These are phyloP conservation scores for Alentia gelatinosa DNA, from an alignment of 2,888 invertebrate species.

Conservation along the genomic window DNA sequence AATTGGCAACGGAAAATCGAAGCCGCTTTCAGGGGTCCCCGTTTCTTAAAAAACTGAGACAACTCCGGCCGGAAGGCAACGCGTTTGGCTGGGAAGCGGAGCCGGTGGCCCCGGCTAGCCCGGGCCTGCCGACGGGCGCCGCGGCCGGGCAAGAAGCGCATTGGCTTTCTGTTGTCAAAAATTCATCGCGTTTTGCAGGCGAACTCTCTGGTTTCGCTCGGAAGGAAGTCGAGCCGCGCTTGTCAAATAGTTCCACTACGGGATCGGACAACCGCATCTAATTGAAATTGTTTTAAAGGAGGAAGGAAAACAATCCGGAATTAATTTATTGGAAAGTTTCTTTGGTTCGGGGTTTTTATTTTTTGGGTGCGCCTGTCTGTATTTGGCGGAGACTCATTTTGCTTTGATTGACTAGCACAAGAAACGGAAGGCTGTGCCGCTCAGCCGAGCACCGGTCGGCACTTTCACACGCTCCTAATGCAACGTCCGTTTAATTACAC, in stretches of 20 bases:
- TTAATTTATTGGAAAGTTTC: constrained; percentile 42
- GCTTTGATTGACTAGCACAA: constrained; percentile 14
- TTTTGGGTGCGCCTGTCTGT: background rate
- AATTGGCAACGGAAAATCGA: constrained; percentile 48
- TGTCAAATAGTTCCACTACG: background rate
- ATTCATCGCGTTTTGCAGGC: background rate
- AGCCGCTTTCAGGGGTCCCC: background rate
- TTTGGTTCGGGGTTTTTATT: background rate
- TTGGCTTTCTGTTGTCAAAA: background rate
- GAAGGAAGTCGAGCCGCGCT: background rate
- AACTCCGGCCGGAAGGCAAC: background rate
- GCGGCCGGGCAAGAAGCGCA: background rate
- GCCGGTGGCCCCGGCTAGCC: background rate
- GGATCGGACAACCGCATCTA: constrained; percentile 1
- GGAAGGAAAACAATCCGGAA: constrained; percentile 9
- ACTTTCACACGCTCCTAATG: background rate
- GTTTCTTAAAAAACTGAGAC: background rate
- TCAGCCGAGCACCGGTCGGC: background rate
- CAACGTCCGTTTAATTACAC: background rate
- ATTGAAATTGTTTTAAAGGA: background rate
- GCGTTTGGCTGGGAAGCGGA: background rate
- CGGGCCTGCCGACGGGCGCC: background rate
- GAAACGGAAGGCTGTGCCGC: background rate
- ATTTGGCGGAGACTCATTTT: background rate
- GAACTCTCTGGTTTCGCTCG: constrained; percentile 2